phyloP scores from a whole-genome alignment of 2,113 vertebrate species.

The Oreamnos americanus region DNA sequence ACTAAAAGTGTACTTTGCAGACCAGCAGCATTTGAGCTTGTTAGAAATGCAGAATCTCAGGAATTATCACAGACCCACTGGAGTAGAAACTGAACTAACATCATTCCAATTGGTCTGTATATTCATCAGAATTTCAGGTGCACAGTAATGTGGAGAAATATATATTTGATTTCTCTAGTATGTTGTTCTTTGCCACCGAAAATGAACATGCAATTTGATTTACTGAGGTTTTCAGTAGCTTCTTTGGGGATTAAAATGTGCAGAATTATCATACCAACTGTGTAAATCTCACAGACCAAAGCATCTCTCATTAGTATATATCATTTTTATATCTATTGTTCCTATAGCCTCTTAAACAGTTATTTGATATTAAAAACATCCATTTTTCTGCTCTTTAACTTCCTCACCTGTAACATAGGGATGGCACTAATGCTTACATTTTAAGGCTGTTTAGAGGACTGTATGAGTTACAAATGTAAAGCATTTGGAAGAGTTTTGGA shows the following conservation, averaged over 20 bases:
- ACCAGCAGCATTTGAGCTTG: fast-evolving
- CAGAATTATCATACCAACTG: neutral
- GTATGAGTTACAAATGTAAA: neutral
- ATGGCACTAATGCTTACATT: neutral
- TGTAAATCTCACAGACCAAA: neutral
- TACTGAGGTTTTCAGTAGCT: neutral
- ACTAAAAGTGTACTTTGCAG: neutral
- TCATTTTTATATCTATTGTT: neutral
- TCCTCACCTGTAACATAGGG: neutral
- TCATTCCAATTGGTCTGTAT: neutral
- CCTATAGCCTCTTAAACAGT: neutral
- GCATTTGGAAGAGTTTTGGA: neutral
- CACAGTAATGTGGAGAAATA: neutral
- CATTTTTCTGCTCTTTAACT: neutral
- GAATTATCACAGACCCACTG: neutral
- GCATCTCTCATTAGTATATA: neutral
- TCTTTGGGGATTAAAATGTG: neutral
- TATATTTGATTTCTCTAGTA: neutral
- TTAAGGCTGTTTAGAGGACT: neutral
- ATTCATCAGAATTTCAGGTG: neutral
- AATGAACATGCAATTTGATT: neutral
- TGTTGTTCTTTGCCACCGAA: neutral
- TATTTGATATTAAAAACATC: neutral
- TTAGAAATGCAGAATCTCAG: neutral
- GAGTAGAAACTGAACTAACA: neutral